Evolutionary conservation across 37 sponge, comb jelly and placozoan genomes (phyloP).

Genomic region (Halichondria panicea): DNA sequence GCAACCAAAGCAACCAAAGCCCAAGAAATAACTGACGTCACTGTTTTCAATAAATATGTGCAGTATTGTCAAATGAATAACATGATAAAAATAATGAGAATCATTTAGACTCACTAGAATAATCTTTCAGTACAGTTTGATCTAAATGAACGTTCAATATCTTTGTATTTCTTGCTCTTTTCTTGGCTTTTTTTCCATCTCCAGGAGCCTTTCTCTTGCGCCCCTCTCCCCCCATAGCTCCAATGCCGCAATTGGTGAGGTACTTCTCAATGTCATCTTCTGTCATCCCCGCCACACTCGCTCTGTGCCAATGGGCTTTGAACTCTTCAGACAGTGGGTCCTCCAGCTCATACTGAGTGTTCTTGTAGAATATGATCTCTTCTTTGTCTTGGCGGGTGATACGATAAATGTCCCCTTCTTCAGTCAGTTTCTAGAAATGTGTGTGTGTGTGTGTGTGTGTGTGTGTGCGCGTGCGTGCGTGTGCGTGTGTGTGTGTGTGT

Average conservation of each 20-base stretch:
- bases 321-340: constrained; percentile 23
- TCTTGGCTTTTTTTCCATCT: constrained; percentile 22
- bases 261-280: constrained; percentile 72
- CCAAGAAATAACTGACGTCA: too few relatives aligned
- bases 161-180: constrained; percentile 32
- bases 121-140: constrained; percentile 65
- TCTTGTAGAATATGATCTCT: constrained; percentile 70
- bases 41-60: too few relatives aligned
- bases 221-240: constrained; percentile 64
- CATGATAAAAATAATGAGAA: too few relatives aligned
- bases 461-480: too few relatives aligned
- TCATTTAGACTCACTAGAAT: too few relatives aligned
- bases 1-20: too few relatives aligned
- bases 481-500: too few relatives aligned
- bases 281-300: constrained; percentile 63
- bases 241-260: constrained; percentile 59
- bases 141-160: constrained; percentile 69
- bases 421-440: constrained; percentile 37
- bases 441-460: too few relatives aligned
- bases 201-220: constrained; percentile 34
- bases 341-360: constrained; percentile 37
- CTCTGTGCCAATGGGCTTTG: constrained; percentile 57
- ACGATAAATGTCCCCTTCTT: constrained; percentile 12
- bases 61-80: too few relatives aligned
- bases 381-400: constrained; percentile 70